Evolutionary conservation across 2,113 vertebrate species (phyloP), one percentile per base, ranked within the genome.

Genomic region (Campylomormyrus tamandua): DNA sequence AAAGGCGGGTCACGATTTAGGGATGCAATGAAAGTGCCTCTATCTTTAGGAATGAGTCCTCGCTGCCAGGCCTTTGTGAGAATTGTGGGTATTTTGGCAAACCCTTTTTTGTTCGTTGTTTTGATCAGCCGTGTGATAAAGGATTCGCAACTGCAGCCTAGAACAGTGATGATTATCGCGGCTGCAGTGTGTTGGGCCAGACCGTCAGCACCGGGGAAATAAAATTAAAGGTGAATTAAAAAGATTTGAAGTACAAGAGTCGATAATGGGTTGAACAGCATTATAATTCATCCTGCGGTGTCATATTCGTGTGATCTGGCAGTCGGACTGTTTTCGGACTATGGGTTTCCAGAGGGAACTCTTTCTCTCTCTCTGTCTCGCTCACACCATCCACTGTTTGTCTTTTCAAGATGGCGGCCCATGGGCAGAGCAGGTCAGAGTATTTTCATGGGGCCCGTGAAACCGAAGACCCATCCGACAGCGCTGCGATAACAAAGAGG

Each of bases 391-490:
- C 74, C 45, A 2, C 46, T 84, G 83, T 94, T 95, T 95, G 92
- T 95, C 92, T 92, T 94, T 92, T 93, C 56, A 89, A 95, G 95
- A 93, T 91, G 86, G 92, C 93, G 88, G 92, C 90, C 90, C 84
- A 90, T 0, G 93, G 94, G 93, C 94, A 19, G 90, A 95, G 93
- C 95, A 92, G 85, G 0, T 98, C 97, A 42, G 96, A 96, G 94
- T 98, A 98, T 96, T 98, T 97, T 96, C 94, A 96, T 92, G 95
- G 91, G 92, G 91, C 84, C 91, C 94, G 94, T 93, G 95, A 96
- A 96, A 96, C 94, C 92, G 94, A 94, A 95, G 95, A 95, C 90
- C 90, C 92, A 91, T 93, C 94, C 91, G 92, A 94, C 93, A 93
- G 90, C 94, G 91, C 93, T 91, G 50, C 93, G 89, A 93, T 94